Evolutionary conservation across 1,140 invertebrate genomes (phyloP).

Genomic region (Tetramorium simillimum): DNA sequence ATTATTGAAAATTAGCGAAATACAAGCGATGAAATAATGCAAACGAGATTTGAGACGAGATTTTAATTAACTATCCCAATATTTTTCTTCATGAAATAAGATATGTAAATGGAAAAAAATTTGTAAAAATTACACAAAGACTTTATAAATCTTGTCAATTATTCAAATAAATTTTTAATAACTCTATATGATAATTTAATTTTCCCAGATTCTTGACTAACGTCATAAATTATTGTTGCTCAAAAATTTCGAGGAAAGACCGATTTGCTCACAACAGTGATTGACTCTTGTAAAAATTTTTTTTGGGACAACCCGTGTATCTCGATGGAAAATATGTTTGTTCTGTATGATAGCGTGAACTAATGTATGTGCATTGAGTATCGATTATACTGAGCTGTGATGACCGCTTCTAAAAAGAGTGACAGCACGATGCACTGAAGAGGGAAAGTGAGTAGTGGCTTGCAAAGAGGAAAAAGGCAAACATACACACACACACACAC

Average conservation of each 20-base stretch:
- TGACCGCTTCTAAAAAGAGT: conserved; percentile 41
- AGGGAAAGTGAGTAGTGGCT: conserved; percentile 51
- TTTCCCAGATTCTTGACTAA: background rate
- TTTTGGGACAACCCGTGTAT: conserved; percentile 5
- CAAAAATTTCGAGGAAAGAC: background rate
- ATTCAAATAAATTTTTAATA: background rate
- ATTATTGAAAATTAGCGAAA: background rate
- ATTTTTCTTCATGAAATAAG: background rate
- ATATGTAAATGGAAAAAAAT: background rate
- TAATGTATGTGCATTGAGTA: conserved; percentile 50
- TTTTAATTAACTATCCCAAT: background rate
- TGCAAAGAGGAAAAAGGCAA: conserved; percentile 55
- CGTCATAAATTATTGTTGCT: background rate
- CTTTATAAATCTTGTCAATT: background rate
- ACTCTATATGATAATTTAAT: background rate
- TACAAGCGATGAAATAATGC: background rate
- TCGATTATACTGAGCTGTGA: conserved; percentile 31
- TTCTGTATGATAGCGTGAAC: conserved; percentile 36
- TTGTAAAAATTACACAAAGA: background rate
- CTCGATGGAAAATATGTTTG: conserved; percentile 14
- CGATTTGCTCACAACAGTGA: background rate
- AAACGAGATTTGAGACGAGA: background rate
- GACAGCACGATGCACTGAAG: conserved; percentile 63
- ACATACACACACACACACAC: conserved; percentile 43
- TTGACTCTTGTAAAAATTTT: background rate